Percentiles rank a stretch among this genome's conserved stretches.
phyloP scores from a whole-genome alignment of 2,113 vertebrate genomes.

The Macrotus californicus region DNA sequence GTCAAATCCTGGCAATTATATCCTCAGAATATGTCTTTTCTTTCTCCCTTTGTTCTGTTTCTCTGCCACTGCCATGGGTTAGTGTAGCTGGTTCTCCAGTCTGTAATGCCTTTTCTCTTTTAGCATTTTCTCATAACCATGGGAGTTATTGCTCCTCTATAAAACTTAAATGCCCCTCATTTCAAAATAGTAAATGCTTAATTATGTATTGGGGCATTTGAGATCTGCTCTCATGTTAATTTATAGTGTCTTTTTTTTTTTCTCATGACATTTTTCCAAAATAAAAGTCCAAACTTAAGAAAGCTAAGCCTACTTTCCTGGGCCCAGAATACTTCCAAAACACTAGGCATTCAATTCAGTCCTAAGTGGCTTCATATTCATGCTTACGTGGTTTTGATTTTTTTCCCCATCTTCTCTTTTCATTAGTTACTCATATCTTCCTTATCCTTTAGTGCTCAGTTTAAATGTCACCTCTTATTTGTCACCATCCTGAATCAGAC shows the following conservation, averaged over 20 bases:
- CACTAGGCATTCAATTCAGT: background rate
- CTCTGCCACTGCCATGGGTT: accelerated
- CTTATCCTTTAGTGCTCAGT: background rate
- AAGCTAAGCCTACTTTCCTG: background rate
- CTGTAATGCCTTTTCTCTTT: background rate
- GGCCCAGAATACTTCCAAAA: background rate
- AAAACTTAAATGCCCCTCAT: background rate
- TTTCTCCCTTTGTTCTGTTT: background rate
- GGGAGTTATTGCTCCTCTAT: background rate
- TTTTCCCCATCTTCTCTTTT: background rate
- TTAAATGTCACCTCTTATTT: background rate
- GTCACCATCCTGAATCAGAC: background rate
- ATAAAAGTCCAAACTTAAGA: background rate
- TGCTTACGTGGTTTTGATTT: background rate
- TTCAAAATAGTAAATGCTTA: background rate
- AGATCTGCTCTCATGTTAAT: background rate
- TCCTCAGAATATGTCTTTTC: background rate
- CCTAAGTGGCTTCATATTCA: background rate
- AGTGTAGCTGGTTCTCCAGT: background rate
- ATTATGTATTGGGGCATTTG: background rate
- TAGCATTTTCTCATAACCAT: background rate
- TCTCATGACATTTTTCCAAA: background rate
- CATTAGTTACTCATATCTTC: background rate
- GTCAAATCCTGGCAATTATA: background rate
- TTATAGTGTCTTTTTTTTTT: background rate